Conservation (phyloP, 2,797 vertebrate genomes). For the Australoheros facetus region DNA sequence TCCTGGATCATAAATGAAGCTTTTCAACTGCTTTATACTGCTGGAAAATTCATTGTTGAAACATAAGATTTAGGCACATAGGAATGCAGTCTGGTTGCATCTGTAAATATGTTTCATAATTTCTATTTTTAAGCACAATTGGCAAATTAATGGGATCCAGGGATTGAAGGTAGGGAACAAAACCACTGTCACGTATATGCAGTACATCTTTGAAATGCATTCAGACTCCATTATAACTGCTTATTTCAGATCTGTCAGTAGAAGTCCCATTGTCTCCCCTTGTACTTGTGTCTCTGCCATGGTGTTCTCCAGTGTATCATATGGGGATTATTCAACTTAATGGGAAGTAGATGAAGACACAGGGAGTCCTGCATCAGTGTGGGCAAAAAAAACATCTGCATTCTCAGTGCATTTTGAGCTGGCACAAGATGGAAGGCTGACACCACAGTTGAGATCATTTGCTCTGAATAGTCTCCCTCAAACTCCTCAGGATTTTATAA, state of each 20-base stretch:
- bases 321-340: no score
- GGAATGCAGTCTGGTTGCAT: not conserved
- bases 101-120: not conserved
- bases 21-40: not conserved
- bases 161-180: not conserved
- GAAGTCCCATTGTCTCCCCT: not conserved
- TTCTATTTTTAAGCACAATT: not conserved
- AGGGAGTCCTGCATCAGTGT: no score
- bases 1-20: not conserved
- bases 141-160: not conserved
- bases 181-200: not conserved
- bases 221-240: not conserved
- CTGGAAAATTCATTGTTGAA: not conserved
- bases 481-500: no score
- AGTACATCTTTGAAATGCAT: not conserved
- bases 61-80: not conserved
- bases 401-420: no score
- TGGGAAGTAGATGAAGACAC: no score
- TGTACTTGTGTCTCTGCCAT: not conserved
- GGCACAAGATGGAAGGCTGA: no score
- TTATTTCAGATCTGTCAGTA: not conserved
- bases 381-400: no score
- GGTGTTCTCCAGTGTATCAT: not conserved
- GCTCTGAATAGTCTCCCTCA: no score
- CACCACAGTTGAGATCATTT: no score